Base-by-base conservation (phyloP, 2,113 vertebrate genomes). In the Corydoras sp. region DNA sequence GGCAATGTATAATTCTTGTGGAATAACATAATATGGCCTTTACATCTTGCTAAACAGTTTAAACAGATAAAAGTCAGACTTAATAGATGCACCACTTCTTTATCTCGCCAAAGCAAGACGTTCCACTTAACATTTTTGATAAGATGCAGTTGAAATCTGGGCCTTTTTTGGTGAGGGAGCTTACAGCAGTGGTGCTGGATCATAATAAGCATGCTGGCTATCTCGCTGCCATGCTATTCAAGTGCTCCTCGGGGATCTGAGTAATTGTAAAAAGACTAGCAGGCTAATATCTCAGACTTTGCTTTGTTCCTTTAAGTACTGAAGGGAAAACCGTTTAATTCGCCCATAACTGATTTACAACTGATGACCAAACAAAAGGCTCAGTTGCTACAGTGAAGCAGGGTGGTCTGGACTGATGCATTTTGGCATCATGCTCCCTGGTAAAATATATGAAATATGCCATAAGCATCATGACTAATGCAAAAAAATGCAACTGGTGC, bases 401-500 rank as follows among this genome's bases (percentile, higher is more conserved):
- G 49, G 43, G 49, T 65, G 53, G 58, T 61, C 50, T 49, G 14
- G 15, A 7, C 48, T 54, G n/a, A 24, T 43, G 30, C 10, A 55
- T 4, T 54, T 68, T 59, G 55, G 55, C 29, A 59, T 64, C 30
- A 14, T 24, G 59, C 10, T 14, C 67, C 54, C 68, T 62, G 14
- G 14, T 15, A 18, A 24, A 68, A 64, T 68, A 49, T 31, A 49
- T 60, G 18, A 29, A 30, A 5, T 61, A 70, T 30, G 60, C 59
- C 58, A 75, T 3, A 18, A 56, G 14, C 59, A 24, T 49, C 3
- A 53, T 67, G 68, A 70, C 58, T 67, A 71, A 55, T 29, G 30
- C 58, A 2, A 11, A 10, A 48, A 18, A 24, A 4, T 77, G 73
- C 65, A 8, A 11, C 48, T 12, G 59, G 15, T 32, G 15, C 50